Base-by-base conservation (phyloP, 2,888 invertebrate species). In the Nymphalis urticae region DNA sequence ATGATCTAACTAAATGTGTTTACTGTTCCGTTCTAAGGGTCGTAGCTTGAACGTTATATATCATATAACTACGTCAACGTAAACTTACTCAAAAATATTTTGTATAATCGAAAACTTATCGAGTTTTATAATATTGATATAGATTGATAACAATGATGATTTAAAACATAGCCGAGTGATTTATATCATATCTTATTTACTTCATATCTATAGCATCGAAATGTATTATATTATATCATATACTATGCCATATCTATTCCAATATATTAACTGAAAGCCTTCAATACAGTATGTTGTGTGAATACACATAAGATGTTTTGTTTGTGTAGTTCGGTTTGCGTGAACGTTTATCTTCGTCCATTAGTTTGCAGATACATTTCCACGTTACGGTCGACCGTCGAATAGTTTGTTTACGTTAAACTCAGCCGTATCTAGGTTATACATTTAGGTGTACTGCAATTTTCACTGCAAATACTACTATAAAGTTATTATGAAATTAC, bases 291-390 rank as follows among this genome's bases (percentile, higher is more conserved):
- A 17, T 36, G 32, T 56, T 17, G 13, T 32, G n/a, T 56, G 32
- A 4, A 13, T 42, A 42, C 13, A 42, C 42, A 21, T 56, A 32
- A 56, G 56, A 62, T 71, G 72, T 71, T 70, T 71, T 69, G 71
- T 75, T 74, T 69, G 69, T 19, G 19, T 36, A 58, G 66, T 62
- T 62, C 64, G 62, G 66, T 70, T 62, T 53, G 67, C 61, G 48
- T 19, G 21, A 59, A 61, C 59, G 71, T 63, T 68, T 62, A 66
- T 72, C 71, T 56, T 68, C 64, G 69, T 69, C 58, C 62, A 64
- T 63, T 69, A 48, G 69, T 66, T 64, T 62, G 70, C 59, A 69
- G 63, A 62, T 68, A 68, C 59, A 65, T 70, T 68, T 68, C 72
- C 73, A 59, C 42, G 64, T 70, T 74, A 68, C 64, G 59, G 47